phyloP scores from a whole-genome alignment of 2,113 vertebrate species.

The Microcebus ravelobensis region DNA sequence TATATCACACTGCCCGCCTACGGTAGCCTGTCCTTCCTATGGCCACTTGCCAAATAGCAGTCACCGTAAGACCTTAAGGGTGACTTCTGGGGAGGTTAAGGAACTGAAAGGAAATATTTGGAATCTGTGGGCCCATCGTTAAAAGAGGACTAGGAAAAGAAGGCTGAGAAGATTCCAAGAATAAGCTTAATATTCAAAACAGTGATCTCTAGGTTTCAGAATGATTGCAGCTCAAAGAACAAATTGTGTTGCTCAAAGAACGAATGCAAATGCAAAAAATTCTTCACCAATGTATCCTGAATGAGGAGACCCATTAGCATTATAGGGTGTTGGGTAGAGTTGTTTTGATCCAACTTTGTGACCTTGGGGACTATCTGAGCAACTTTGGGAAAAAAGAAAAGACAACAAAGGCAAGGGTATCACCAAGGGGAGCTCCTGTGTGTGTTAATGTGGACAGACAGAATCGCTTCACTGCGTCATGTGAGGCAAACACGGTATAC shows the following conservation, averaged over 20 bases:
- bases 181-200: neutral
- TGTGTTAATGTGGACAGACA: neutral
- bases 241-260: neutral
- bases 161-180: neutral
- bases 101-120: neutral
- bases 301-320: neutral
- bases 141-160: neutral
- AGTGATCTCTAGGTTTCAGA: neutral
- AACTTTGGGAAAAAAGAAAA: neutral
- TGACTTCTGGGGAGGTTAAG: neutral
- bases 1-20: accelerated
- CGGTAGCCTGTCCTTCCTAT: neutral
- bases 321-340: no score
- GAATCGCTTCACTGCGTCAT: accelerated
- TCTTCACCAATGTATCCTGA: neutral
- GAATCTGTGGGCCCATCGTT: neutral
- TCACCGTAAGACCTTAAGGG: no score
- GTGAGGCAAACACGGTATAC: accelerated
- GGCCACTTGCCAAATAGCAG: neutral
- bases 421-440: accelerated
- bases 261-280: neutral
- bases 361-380: neutral
- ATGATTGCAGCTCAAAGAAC: neutral
- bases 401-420: neutral
- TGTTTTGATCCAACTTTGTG: neutral